Evolutionary conservation across 2,888 invertebrate genomes (phyloP), one percentile per base, ranked within the genome.

Genomic region (Caenorhabditis imperialis): DNA sequence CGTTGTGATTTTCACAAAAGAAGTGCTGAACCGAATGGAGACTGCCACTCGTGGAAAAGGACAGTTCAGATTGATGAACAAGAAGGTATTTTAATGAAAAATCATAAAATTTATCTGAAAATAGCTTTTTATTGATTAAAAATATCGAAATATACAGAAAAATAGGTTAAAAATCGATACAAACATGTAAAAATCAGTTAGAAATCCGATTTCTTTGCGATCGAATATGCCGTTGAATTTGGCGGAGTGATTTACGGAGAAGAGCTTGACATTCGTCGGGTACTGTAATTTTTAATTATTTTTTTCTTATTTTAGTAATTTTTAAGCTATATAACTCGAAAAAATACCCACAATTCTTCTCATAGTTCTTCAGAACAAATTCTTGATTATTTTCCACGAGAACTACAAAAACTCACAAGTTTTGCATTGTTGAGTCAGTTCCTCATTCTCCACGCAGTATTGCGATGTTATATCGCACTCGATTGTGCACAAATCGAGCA

Each of bases 391-490:
- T 27, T 16, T 25, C 1, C 10, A n/a, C n/a, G n/a, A n/a, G n/a
- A n/a, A n/a, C n/a, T n/a, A n/a, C n/a, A 12, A 47, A 37, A 50
- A 75, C 82, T 75, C 35, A 86, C 86, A 57, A 73, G 77, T 74
- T 51, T 81, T 83, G 70, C 86, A 86, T 50, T 78, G 77, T 61
- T 86, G 86, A 20, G 74, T 65, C 38, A 86, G 67, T 10, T 84
- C 83, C 44, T 86, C 86, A 55, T 85, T 84, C 65, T 86, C 86
- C 33, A 86, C 85, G 60, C 86, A 86, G 53, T 85, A 78, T 55
- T 86, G 85, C 3, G 57, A 75, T 4, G 71, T 57, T 7, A 79
- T 47, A 62, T 85, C 75, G 63, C 86, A 86, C 35, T 79, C 63
- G 6, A 83, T 77, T 23, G 75, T 78, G 60, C 86, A 86, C 25